These are phyloP conservation scores for Neoitamus cyanurus DNA, from an alignment of 2,888 invertebrate species.

Conservation along the genomic window DNA sequence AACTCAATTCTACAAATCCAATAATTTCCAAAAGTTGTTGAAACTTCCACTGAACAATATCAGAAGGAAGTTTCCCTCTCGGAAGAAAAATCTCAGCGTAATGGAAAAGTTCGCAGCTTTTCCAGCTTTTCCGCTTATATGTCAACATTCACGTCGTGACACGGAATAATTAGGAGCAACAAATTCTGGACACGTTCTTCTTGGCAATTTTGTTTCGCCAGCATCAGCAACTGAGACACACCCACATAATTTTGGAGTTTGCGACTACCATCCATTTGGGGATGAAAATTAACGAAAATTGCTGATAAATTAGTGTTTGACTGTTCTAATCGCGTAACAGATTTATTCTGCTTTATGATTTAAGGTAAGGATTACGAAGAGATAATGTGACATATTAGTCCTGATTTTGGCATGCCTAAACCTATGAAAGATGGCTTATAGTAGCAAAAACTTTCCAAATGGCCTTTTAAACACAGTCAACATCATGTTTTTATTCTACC, in stretches of 20 bases:
- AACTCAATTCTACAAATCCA: not conserved
- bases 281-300: not conserved
- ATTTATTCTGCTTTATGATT: not conserved
- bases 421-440: too few relatives aligned
- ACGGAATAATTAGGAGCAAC: not conserved
- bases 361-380: not conserved
- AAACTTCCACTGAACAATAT: not conserved
- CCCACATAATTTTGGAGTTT: not conserved
- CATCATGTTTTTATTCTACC: too few relatives aligned
- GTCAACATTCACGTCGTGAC: not conserved
- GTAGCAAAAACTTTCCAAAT: too few relatives aligned
- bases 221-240: not conserved
- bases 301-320: slow-evolving; percentile 1
- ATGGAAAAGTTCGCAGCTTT: not conserved
- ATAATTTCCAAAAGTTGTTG: not conserved
- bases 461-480: too few relatives aligned
- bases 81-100: not conserved
- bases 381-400: not conserved
- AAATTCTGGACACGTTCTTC: slow-evolving; percentile 11
- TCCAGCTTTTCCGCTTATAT: not conserved
- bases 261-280: not conserved
- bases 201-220: not conserved
- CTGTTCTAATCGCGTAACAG: not conserved
- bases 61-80: not conserved
- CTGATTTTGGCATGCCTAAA: too few relatives aligned